These are phyloP conservation scores for Piaya cayana DNA, from an alignment of 2,113 vertebrate species.

Conservation along the genomic window DNA sequence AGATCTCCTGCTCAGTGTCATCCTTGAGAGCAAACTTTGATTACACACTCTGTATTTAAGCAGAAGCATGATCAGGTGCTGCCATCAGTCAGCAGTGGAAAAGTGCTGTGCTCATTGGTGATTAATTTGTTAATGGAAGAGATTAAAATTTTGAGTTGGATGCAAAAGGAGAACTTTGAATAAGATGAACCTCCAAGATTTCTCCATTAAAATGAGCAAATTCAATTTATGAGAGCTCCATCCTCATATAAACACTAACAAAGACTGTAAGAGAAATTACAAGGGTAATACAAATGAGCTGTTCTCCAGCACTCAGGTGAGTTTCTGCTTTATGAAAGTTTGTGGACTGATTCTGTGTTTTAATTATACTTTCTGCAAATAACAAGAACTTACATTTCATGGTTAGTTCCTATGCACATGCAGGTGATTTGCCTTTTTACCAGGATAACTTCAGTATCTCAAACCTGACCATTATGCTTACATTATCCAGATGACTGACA, in stretches of 20 bases:
- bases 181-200: not conserved
- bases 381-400: not conserved
- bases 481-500: not conserved
- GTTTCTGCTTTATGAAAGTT: not conserved
- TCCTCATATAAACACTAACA: not conserved
- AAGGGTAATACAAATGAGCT: not conserved
- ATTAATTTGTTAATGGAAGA: conserved; percentile 24
- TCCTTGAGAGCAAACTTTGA: not conserved
- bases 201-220: conserved; percentile 1
- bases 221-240: not conserved
- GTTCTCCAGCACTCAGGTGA: not conserved
- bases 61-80: not conserved
- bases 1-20: not conserved
- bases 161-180: not conserved
- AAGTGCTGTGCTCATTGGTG: not conserved
- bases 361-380: not conserved
- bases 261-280: not conserved
- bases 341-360: not conserved
- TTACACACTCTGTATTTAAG: not conserved
- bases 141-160: not conserved
- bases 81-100: not conserved
- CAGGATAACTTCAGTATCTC: not conserved
- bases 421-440: not conserved
- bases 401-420: not conserved
- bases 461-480: not conserved